Evolutionary conservation across 1,140 invertebrate species (phyloP), one percentile per base, ranked within the genome.

Genomic region (Lepidurus packardi): DNA sequence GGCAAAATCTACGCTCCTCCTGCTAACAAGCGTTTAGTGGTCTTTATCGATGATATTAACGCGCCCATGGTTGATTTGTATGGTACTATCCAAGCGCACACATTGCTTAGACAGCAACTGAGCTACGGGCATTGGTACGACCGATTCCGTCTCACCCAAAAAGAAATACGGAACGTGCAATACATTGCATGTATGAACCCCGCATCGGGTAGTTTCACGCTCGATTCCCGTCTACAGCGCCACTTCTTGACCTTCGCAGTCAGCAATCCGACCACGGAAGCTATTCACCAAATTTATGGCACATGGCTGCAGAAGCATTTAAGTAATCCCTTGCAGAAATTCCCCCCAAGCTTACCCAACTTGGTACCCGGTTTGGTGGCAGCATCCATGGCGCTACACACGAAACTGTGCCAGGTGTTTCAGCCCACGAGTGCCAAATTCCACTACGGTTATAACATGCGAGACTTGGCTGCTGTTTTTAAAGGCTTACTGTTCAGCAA

Each of bases 101-200:
- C 96, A 0, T 86, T 98, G 8, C 97, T 98, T 76, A 88, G 96
- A 25, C 96, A 98, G 83, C 95, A 98, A 86, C 86, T 98, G 81
- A 96, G 98, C 85, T 98, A 98, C 83, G 91, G 91, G 75, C 96
- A 98, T 84, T 98, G 97, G 96, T 95, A 95, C 80, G 96, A 98
- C 83, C 87, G 97, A 44, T 91, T 91, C 0, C 96, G 95, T 83
- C 85, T 98, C n/a, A 89, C 92, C 0, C 84, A 97, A 0, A 98
- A 98, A 86, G 96, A 98, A 77, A 97, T 98, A 79, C 94, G 97
- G 82, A 98, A 98, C 83, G 97, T 94, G 78, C 96, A 98, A 84
- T 98, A 98, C 83, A 92, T 98, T 0, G 93, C 94, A 42, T 97
- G 94, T 83, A 98, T 98, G 96, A 98, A 98, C 86, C 97, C 96